Percentiles rank a stretch among this genome's conserved stretches.
phyloP scores from a whole-genome alignment of 1,140 invertebrate species.

The Venustaconcha ellipsiformis region DNA sequence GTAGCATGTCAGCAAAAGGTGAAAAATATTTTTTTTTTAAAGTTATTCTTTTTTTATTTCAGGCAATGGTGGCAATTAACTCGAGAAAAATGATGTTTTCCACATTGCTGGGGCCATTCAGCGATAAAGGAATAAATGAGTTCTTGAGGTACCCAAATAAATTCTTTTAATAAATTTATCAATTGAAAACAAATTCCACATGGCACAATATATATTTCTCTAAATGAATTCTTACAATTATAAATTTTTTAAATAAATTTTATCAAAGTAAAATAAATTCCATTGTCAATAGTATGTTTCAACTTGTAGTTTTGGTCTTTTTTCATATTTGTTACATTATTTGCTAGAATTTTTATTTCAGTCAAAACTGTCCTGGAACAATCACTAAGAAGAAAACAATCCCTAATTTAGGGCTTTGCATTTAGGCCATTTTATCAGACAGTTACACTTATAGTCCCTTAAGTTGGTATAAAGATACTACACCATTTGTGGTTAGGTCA shows the following conservation, averaged over 20 bases:
- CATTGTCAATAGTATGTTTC: too few relatives aligned
- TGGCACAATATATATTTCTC: not conserved
- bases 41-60: constrained; percentile 78
- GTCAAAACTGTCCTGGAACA: too few relatives aligned
- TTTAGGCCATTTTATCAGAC: too few relatives aligned
- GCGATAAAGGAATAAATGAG: constrained; percentile 92
- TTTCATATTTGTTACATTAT: too few relatives aligned
- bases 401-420: too few relatives aligned
- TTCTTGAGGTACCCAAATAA: constrained; percentile 79
- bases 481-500: too few relatives aligned
- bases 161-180: not conserved
- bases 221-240: not conserved
- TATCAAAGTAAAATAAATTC: not conserved
- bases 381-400: too few relatives aligned
- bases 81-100: constrained; percentile 98
- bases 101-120: constrained; percentile 93
- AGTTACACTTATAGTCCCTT: too few relatives aligned
- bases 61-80: constrained; percentile 96
- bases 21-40: not conserved
- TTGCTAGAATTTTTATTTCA: too few relatives aligned
- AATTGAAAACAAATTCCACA: not conserved
- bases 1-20: too few relatives aligned
- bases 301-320: too few relatives aligned
- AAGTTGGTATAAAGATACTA: too few relatives aligned
- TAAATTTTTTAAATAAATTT: not conserved